Conservation (phyloP, 2,888 invertebrate species). For the Sycophila texana region DNA sequence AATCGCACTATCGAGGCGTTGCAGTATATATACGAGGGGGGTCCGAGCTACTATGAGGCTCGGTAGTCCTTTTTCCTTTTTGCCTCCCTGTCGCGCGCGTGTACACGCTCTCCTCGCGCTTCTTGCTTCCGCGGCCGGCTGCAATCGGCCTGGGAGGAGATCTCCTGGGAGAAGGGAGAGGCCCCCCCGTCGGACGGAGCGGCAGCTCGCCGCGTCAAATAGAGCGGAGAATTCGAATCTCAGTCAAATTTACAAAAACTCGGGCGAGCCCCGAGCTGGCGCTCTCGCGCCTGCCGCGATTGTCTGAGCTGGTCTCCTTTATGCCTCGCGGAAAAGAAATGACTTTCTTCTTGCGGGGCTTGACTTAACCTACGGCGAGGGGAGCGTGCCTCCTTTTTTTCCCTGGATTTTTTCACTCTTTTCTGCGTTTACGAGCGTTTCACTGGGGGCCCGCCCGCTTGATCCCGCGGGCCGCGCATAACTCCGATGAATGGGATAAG, state of each 20-base stretch:
- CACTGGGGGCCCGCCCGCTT: not conserved
- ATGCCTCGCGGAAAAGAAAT: not conserved
- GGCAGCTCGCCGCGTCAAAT: constrained; percentile 67
- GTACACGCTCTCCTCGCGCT: constrained; percentile 58
- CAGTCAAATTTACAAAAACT: constrained; percentile 71
- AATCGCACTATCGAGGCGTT: constrained; percentile 66
- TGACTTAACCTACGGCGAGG: not conserved
- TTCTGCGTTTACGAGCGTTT: constrained; percentile 19
- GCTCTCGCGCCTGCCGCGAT: constrained; percentile 36
- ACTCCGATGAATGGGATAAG: constrained; percentile 2
- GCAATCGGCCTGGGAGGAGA: constrained; percentile 49
- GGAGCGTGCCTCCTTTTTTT: constrained; percentile 23
- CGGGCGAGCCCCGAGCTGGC: constrained; percentile 29
- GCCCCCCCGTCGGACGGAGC: not conserved
- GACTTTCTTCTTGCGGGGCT: constrained; percentile 34
- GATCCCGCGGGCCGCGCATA: not conserved
- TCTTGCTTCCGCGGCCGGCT: constrained; percentile 61
- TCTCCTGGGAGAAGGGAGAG: constrained; percentile 34
- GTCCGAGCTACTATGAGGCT: constrained; percentile 52
- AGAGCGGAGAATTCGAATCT: constrained; percentile 75
- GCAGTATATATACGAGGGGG: constrained; percentile 72
- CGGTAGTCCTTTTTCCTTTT: constrained; percentile 71
- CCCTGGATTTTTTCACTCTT: not conserved
- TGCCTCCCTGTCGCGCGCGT: constrained; percentile 71
- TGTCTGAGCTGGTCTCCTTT: constrained; percentile 49